A percentile compares a stretch with the other conserved stretches of the same genome.
Conservation (phyloP, 92 coral and sea anemone species). For the Parazoanthus atlanticus region DNA sequence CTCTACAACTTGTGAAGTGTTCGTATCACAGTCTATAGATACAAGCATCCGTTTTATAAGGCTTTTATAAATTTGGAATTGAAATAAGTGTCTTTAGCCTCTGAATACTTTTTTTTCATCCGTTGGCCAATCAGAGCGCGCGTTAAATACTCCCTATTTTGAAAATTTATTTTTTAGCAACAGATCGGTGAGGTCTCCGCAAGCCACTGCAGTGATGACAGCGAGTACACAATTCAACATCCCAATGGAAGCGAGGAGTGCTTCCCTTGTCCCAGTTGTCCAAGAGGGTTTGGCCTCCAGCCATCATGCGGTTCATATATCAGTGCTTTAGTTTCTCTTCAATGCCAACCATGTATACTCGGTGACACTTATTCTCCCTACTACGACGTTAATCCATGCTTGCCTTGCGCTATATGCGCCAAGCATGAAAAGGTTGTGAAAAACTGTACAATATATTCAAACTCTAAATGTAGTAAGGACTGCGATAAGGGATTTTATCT, state of each 20-base stretch:
- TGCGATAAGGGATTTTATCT: conserved; percentile 25
- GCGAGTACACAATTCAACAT: conserved; percentile 2
- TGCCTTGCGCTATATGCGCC: conserved; percentile 19
- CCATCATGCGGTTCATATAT: conserved; percentile 4
- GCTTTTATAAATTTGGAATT: too few species aligned
- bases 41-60: too few species aligned
- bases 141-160: background rate
- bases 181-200: background rate
- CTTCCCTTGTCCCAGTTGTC: conserved; percentile 12
- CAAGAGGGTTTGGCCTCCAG: conserved; percentile 12
- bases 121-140: too few species aligned
- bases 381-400: background rate
- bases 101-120: too few species aligned
- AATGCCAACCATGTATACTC: conserved; percentile 9
- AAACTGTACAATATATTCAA: conserved; percentile 18
- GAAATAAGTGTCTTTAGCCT: too few species aligned
- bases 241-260: conserved; percentile 11
- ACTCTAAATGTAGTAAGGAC: conserved; percentile 7
- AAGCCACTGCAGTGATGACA: background rate
- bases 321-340: background rate
- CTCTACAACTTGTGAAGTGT: too few species aligned
- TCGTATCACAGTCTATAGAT: too few species aligned
- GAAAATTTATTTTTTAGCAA: background rate
- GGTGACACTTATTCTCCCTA: conserved; percentile 26
- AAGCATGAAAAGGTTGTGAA: background rate